Evolutionary conservation across 2,888 invertebrate genomes (phyloP).

Genomic region (Kuschelorhynchus macadamiae): DNA sequence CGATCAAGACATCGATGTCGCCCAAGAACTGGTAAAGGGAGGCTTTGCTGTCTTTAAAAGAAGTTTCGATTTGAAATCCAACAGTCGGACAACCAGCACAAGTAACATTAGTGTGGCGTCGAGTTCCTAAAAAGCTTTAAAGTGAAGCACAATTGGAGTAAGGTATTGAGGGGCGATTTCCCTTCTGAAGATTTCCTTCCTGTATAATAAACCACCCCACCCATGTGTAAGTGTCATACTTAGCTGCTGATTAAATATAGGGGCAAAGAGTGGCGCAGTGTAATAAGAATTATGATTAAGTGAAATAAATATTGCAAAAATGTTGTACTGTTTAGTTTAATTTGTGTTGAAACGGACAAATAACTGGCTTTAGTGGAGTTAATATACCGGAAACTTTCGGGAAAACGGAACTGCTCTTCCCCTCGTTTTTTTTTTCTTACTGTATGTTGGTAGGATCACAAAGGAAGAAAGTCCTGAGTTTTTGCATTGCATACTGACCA

Average conservation of each 20-base stretch:
- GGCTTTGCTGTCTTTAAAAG: constrained; percentile 72
- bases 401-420: too few relatives aligned
- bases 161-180: not conserved
- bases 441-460: too few relatives aligned
- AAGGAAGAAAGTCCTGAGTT: too few relatives aligned
- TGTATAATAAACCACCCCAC: not conserved
- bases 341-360: too few relatives aligned
- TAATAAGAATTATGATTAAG: constrained; percentile 13
- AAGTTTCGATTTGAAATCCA: constrained; percentile 55
- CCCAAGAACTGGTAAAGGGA: constrained; percentile 73
- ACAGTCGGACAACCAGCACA: constrained; percentile 60
- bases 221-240: constrained; percentile 8
- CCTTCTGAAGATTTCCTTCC: not conserved
- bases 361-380: too few relatives aligned
- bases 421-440: too few relatives aligned
- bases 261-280: constrained; percentile 9
- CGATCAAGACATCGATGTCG: constrained; percentile 76
- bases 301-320: constrained; percentile 16
- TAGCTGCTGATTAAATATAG: constrained; percentile 12
- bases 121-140: constrained; percentile 50
- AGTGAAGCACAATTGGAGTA: not conserved
- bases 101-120: constrained; percentile 63
- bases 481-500: too few relatives aligned
- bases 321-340: not conserved
- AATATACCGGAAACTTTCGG: too few relatives aligned